Percentiles rank a stretch among this genome's conserved stretches.
phyloP scores from a whole-genome alignment of 2,888 invertebrate species.

The Melangyna quadrimaculata region DNA sequence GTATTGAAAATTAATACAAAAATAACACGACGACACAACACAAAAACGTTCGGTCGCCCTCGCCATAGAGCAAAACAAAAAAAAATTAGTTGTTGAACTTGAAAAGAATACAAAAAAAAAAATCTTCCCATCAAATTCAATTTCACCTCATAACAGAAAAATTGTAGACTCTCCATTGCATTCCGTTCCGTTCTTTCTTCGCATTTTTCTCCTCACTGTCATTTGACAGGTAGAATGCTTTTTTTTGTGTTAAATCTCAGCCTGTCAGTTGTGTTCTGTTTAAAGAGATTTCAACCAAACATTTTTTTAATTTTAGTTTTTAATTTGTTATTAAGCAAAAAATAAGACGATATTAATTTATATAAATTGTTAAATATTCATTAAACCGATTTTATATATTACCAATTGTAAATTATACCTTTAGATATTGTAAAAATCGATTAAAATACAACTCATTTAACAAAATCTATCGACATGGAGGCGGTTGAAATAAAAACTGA shows the following conservation, averaged over 20 bases:
- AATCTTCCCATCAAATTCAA: not conserved
- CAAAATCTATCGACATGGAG: conserved; percentile 2
- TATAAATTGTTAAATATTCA: conserved; percentile 22
- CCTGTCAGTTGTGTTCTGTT: conserved; percentile 19
- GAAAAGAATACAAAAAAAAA: not conserved
- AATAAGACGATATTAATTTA: not conserved
- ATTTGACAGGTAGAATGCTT: conserved; percentile 13
- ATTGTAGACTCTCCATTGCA: not conserved
- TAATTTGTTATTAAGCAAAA: conserved; percentile 5
- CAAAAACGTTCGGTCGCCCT: not conserved
- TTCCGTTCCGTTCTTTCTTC: not conserved
- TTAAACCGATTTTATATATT: not conserved
- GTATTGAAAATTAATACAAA: not conserved
- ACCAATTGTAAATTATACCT: not conserved
- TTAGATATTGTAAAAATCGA: not conserved
- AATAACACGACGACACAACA: not conserved
- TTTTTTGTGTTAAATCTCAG: not conserved
- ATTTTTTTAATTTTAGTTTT: conserved; percentile 22
- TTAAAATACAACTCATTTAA: not conserved
- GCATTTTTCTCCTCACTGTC: not conserved
- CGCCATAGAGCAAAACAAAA: not conserved
- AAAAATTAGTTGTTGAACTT: no score
- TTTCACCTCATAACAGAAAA: conserved; percentile 1
- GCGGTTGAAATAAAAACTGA: conserved; percentile 57
- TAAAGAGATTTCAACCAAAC: not conserved